A percentile compares a stretch with the other conserved stretches of the same genome.
phyloP scores from a whole-genome alignment of 2,113 vertebrate genomes.

The Phyllopteryx taeniolatus region DNA sequence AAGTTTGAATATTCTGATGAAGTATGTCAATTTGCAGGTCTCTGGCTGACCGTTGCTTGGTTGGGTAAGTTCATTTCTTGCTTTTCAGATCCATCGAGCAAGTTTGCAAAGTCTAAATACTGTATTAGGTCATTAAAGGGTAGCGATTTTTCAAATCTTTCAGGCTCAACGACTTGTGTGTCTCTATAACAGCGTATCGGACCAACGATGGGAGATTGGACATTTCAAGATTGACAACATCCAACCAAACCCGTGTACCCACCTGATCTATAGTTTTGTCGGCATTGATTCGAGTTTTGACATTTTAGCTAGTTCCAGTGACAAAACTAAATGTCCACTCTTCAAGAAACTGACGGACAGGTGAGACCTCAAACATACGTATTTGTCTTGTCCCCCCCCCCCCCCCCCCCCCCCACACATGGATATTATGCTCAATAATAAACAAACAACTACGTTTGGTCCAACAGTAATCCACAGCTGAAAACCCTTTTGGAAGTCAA shows the following conservation, averaged over 20 bases:
- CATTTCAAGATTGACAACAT: constrained; percentile 59
- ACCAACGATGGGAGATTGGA: constrained; percentile 64
- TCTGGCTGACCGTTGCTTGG: constrained; percentile 34
- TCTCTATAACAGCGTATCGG: constrained; percentile 85
- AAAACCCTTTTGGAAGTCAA: constrained; percentile 78
- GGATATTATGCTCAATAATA: not conserved
- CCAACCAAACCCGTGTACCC: constrained; percentile 76
- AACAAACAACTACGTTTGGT: not conserved
- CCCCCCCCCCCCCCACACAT: not conserved
- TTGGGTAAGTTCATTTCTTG: constrained; percentile 51
- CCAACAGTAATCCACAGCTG: constrained; percentile 73
- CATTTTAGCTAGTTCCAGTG: constrained; percentile 13
- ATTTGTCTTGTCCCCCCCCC: not conserved
- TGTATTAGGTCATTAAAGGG: no score
- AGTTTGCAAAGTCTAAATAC: not conserved
- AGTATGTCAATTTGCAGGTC: constrained; percentile 39
- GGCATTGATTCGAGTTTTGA: constrained; percentile 76
- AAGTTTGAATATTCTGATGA: not conserved
- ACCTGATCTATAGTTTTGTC: constrained; percentile 83
- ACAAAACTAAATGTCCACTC: not conserved
- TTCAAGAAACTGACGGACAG: not conserved
- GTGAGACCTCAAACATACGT: not conserved
- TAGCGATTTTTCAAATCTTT: not conserved
- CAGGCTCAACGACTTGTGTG: constrained; percentile 77
- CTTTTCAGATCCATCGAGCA: not conserved